A percentile compares a stretch with the other conserved stretches of the same genome.
phyloP scores from a whole-genome alignment of 2,797 vertebrate species.

The Epinephelus awoara region DNA sequence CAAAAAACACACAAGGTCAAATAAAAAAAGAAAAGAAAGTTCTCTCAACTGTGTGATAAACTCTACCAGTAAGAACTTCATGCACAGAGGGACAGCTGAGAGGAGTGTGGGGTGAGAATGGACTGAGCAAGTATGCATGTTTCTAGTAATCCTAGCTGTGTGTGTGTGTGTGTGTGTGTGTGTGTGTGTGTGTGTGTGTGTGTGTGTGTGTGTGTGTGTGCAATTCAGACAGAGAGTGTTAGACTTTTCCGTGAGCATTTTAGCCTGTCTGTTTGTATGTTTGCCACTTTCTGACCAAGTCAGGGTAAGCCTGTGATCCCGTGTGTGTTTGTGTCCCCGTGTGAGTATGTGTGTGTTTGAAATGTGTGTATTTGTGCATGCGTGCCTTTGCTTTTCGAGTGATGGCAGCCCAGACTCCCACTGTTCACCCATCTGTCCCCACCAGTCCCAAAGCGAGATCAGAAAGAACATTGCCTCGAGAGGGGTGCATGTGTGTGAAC shows the following conservation, averaged over 20 bases:
- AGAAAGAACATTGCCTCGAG: slow-evolving; percentile 76
- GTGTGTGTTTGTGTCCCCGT: slow-evolving; percentile 40
- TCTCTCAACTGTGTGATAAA: slow-evolving; percentile 16
- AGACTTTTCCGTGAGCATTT: slow-evolving; percentile 49
- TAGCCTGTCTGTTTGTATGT: slow-evolving; percentile 52
- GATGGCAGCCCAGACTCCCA: slow-evolving; percentile 78
- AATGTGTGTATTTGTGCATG: slow-evolving; percentile 59
- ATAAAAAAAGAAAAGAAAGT: background rate
- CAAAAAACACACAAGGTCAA: background rate
- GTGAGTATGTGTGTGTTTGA: slow-evolving; percentile 39
- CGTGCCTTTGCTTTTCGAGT: slow-evolving; percentile 65
- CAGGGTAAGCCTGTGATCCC: slow-evolving; percentile 59
- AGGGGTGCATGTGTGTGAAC: slow-evolving; percentile 35
- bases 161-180: slow-evolving; percentile 24
- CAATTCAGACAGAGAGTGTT: slow-evolving; percentile 11
- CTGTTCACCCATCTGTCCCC: slow-evolving; percentile 85
- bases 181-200: slow-evolving; percentile 40
- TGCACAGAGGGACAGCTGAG: background rate
- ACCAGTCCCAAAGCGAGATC: slow-evolving; percentile 79
- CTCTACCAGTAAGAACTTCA: background rate
- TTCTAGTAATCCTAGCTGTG: slow-evolving; percentile 59
- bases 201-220: slow-evolving; percentile 34
- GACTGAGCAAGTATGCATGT: slow-evolving; percentile 36
- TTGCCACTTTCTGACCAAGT: slow-evolving; percentile 68
- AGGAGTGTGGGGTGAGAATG: slow-evolving; percentile 26